Evolutionary conservation across 37 sponge, comb jelly and placozoan genomes (phyloP).

Genomic region (Hexactinellida sp.): DNA sequence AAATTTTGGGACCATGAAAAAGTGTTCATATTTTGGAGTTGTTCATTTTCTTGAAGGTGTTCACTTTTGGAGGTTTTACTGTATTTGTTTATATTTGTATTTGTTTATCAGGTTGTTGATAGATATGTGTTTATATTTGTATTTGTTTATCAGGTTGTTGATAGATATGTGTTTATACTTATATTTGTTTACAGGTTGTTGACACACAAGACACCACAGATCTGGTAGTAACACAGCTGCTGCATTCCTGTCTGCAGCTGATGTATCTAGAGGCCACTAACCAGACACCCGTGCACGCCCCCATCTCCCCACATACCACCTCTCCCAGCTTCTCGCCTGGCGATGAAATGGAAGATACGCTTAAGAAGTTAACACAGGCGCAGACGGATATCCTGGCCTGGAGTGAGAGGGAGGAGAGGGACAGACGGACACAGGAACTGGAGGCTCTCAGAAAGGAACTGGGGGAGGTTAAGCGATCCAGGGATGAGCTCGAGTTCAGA

Average conservation of each 20-base stretch:
- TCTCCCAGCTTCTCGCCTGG: neutral
- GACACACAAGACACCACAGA: neutral
- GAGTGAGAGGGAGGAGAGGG: conserved; percentile 7
- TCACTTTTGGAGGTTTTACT: no score
- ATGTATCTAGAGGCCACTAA: neutral
- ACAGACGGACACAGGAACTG: neutral
- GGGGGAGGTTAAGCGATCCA: neutral
- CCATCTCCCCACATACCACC: neutral
- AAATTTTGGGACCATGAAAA: no score
- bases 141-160: no score
- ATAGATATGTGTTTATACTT: neutral
- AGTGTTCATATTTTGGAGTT: no score
- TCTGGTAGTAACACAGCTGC: neutral
- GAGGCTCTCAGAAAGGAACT: neutral
- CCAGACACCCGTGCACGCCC: neutral
- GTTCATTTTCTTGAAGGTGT: no score
- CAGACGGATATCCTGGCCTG: neutral
- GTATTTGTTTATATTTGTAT: no score
- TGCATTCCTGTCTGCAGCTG: neutral
- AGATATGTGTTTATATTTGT: no score
- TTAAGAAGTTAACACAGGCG: neutral
- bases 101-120: no score
- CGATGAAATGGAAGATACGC: neutral
- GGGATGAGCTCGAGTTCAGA: neutral
- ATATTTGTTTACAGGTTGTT: neutral